Evolutionary conservation across 2,113 vertebrate species (phyloP), one percentile per base, ranked within the genome.

Genomic region (Phalacrocorax carbo): DNA sequence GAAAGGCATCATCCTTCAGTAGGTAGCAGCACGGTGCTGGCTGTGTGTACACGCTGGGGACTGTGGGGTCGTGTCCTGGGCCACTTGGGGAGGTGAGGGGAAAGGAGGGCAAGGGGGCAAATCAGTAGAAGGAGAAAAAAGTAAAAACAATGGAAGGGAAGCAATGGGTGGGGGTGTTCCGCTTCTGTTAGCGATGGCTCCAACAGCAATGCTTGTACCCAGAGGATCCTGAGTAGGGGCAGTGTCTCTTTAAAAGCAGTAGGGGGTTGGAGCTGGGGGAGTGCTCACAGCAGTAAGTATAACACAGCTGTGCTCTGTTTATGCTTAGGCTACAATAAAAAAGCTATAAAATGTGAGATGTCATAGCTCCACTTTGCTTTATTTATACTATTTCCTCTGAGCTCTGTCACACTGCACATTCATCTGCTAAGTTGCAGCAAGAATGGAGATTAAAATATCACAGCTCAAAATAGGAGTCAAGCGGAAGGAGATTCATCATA

Each of bases 241-340:
- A 8, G 36, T 97, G 97, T 98, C 91, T 96, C 97, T 98, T 98
- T 98, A 98, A 98, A 98, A 97, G 96, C 95, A 44, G 94, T 84
- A 94, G 97, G 98, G 98, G 97, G 91, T 25, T 94, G 91, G 88
- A 90, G 93, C 86, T 90, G 94, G 95, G 97, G 97, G 97, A 97
- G 96, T 70, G 94, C 97, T 97, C 97, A 88, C 97, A 98, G 98
- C 97, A 90, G 98, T 98, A 98, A 98, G 97, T 98, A 98, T 98
- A 98, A 98, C 98, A 98, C 98, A 98, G 98, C 98, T 98, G 98
- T 96, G 97, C 96, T 97, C 97, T 98, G 98, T 98, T 98, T 98
- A 98, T 98, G 97, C 98, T 98, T 97, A 96, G 96, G 97, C 97
- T 98, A 98, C 98, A 98, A 98, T 98, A 98, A 98, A 98, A 98